Conservation (phyloP, 1,140 invertebrate genomes). For the Latrodectus geometricus region DNA sequence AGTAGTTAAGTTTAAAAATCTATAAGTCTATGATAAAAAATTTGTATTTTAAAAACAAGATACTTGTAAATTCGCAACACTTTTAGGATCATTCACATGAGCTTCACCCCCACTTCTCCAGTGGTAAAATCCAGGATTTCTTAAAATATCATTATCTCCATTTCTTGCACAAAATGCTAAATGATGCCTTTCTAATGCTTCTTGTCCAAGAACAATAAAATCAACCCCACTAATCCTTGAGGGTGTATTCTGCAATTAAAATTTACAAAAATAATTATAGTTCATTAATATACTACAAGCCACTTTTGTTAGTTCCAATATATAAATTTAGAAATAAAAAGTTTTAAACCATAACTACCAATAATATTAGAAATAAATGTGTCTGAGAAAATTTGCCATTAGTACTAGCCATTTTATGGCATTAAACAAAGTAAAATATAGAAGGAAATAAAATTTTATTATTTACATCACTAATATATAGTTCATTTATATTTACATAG, state of each 20-base stretch:
- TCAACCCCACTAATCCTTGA: constrained; percentile 94
- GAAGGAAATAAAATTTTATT: no score
- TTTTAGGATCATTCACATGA: constrained; percentile 96
- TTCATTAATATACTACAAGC: background rate
- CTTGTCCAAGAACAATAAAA: constrained; percentile 88
- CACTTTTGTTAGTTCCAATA: no score
- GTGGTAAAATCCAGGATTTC: constrained; percentile 95
- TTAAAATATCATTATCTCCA: constrained; percentile 81
- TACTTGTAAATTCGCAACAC: constrained; percentile 87
- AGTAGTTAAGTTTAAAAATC: background rate
- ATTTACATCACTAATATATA: no score
- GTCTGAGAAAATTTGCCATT: no score
- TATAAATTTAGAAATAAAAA: no score
- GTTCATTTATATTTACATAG: no score
- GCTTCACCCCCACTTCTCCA: constrained; percentile 97
- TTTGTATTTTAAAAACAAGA: background rate
- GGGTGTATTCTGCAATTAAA: constrained; percentile 79
- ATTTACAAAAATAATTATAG: background rate
- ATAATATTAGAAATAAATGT: no score
- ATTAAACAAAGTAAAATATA: no score
- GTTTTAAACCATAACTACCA: no score
- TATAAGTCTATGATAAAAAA: background rate
- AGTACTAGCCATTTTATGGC: no score
- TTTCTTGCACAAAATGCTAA: constrained; percentile 80
- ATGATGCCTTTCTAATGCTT: constrained; percentile 86